Evolutionary conservation across 1,140 invertebrate species (phyloP), one percentile per base, ranked within the genome.

Genomic region (Limonius californicus): DNA sequence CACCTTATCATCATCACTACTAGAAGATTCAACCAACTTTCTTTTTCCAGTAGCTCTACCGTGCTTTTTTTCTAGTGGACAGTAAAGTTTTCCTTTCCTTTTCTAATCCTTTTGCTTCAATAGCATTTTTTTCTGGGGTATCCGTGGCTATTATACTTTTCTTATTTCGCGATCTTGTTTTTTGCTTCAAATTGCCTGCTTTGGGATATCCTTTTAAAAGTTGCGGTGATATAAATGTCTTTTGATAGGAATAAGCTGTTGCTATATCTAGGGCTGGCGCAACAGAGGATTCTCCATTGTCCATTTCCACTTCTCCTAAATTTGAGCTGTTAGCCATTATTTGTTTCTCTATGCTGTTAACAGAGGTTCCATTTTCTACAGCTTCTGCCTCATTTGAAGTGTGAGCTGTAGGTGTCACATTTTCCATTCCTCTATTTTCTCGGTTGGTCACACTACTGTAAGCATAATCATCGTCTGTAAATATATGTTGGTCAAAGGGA

Each of bases 401-500:
- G 32, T 8, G 8, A 8, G 32, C 8, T 35, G 32, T 35, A 35
- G 8, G 8, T 35, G 32, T 8, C n/a, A n/a, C n/a, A n/a, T n/a
- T n/a, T n/a, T n/a, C n/a, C n/a, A n/a, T n/a, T n/a, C 27, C 27
- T 32, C 11, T 11, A 32, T 32, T 32, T 4, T 32, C 11, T 32
- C 42, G 42, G 14, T 45, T 45, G 7, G 42, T 45, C 6, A 45
- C n/a, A 8, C 14, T 14, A 45, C 42, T 45, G 12, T 7, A 4
- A 12, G 16, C 16, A 16, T 7, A 45, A 45, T 45, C 42, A n/a
- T 45, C 16, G n/a, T 43, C 11, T 16, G 9, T 39, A 58, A 58
- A 58, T 7, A 39, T 58, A 27, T 58, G 14, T 45, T 27, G 27
- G 21, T 58, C 56, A 15, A 43, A 58, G 3, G 56, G 56, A 11